These are phyloP conservation scores for Platygyra sinensis DNA, from an alignment of 64 coral and sea anemone genomes.

Conservation along the genomic window DNA sequence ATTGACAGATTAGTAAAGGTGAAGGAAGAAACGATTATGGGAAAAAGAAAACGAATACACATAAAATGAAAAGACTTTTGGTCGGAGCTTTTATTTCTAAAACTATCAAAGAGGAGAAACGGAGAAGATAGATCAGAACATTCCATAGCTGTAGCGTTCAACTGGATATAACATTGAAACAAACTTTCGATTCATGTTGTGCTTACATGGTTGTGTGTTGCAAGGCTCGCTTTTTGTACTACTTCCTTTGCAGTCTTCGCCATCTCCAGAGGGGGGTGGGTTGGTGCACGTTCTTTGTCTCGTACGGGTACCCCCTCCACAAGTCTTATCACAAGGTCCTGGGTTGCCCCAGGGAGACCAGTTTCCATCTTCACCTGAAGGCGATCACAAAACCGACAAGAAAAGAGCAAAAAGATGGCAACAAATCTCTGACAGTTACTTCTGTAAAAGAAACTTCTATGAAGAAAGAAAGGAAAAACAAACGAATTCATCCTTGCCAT, in stretches of 20 bases:
- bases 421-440: not conserved
- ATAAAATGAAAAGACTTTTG: too few species aligned
- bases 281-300: constrained; percentile 42
- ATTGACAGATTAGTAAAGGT: not conserved
- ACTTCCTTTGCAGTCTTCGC: not conserved
- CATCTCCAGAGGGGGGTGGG: constrained; percentile 10
- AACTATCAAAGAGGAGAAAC: too few species aligned
- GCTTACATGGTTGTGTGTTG: constrained; percentile 49
- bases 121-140: too few species aligned
- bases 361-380: constrained; percentile 4
- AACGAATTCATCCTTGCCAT: too few species aligned
- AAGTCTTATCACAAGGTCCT: constrained; percentile 45
- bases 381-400: not conserved
- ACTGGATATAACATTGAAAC: too few species aligned
- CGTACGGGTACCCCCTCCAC: constrained; percentile 35
- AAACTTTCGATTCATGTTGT: too few species aligned
- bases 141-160: too few species aligned
- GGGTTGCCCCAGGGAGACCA: constrained; percentile 50
- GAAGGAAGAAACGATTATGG: not conserved
- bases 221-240: constrained; percentile 26
- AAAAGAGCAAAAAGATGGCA: not conserved
- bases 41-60: not conserved
- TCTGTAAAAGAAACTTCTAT: too few species aligned
- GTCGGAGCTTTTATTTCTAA: not conserved
- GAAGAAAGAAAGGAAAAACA: too few species aligned